These are phyloP conservation scores for Acanthosepion pharaonis DNA, from an alignment of 2,888 invertebrate genomes.

Conservation along the genomic window DNA sequence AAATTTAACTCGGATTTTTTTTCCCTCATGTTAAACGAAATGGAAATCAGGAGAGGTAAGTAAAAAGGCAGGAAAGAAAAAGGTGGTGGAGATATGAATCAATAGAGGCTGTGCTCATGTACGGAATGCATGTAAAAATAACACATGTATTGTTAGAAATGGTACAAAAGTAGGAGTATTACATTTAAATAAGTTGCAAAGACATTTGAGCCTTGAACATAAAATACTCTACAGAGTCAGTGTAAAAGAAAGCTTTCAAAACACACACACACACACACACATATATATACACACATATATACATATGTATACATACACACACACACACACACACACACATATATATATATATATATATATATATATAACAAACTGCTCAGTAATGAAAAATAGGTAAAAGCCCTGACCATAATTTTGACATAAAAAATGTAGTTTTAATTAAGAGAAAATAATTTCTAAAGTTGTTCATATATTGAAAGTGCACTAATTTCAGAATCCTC, in stretches of 20 bases:
- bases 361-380: too few species aligned
- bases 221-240: neutral
- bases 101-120: neutral
- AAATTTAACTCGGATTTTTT: neutral
- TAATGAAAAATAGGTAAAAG: too few species aligned
- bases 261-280: too few species aligned
- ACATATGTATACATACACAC: too few species aligned
- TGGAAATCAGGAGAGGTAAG: neutral
- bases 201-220: neutral
- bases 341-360: too few species aligned
- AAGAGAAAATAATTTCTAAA: too few species aligned
- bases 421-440: too few species aligned
- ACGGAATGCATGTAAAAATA: neutral
- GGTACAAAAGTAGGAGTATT: neutral
- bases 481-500: too few species aligned
- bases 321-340: too few species aligned
- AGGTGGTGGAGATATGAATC: neutral
- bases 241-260: neutral
- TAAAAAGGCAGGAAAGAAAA: neutral
- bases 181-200: neutral
- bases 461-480: too few species aligned
- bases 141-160: neutral
- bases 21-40: neutral
- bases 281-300: too few species aligned
- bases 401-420: too few species aligned